Evolutionary conservation across 2,797 vertebrate genomes (phyloP), one percentile per base, ranked within the genome.

Genomic region (Rhinatrema bivittatum): DNA sequence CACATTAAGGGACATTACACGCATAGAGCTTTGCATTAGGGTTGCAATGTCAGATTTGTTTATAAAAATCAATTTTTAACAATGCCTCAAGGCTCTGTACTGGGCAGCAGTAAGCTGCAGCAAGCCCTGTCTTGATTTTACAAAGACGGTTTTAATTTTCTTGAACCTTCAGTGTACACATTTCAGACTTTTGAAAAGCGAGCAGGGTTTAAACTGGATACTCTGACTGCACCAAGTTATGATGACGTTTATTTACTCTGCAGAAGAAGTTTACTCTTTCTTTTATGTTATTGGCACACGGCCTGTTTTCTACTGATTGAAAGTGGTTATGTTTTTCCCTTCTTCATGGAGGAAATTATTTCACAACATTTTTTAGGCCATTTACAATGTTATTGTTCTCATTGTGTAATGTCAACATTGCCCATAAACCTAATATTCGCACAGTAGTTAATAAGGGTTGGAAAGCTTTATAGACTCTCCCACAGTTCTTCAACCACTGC

Each of bases 1-100:
- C 44, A 33, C 33, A 18, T 42, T n/a, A 72, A 71, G 53, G 50
- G 51, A 62, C 69, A 43, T 51, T 74, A 43, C 61, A 59, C 59
- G 57, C 60, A 72, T 61, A 69, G 51, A 45, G 41, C 45, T 75
- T 77, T 74, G 56, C 63, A 62, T 66, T 69, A 65, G 65, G 68
- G 74, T 82, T 78, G 56, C 70, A 62, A 49, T 71, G 72, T 70
- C 72, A 70, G 42, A 42, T 71, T 79, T 81, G 76, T 73, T 81
- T 79, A 76, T 65, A 71, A 76, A 79, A 78, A 68, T 62, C 67
- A 24, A 74, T 69, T 74, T 76, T 79, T 63, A 73, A 70, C 61
- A 16, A 13, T 74, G 62, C 67, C 68, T 32, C 41, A 43, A 56
- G 67, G 72, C 64, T 75, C 58, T 2, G 2, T 65, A 77, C 61